Conservation (phyloP, 2,797 vertebrate genomes). For the Ibycter americanus region DNA sequence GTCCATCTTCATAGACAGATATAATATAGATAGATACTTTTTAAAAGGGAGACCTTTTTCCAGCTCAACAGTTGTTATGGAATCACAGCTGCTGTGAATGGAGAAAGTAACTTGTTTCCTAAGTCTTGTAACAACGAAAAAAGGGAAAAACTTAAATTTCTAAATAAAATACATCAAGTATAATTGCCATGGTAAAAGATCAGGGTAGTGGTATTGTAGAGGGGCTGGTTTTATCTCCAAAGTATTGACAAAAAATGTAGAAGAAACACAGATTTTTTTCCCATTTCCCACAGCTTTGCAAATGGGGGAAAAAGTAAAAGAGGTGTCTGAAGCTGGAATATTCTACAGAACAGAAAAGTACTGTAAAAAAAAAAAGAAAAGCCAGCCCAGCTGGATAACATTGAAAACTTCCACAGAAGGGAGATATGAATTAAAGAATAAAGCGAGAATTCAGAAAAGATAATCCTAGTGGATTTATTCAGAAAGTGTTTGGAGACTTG, state of each 20-base stretch:
- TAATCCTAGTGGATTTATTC: background rate
- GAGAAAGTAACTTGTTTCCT: background rate
- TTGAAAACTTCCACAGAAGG: background rate
- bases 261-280: background rate
- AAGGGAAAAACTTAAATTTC: background rate
- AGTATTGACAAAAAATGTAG: background rate
- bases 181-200: background rate
- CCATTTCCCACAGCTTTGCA: background rate
- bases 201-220: fast-evolving
- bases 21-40: background rate
- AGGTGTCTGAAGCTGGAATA: background rate
- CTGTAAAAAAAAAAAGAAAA: background rate
- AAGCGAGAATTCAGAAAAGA: background rate
- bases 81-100: background rate
- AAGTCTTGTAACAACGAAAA: background rate
- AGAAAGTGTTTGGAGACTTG: background rate
- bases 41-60: background rate
- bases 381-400: background rate
- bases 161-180: background rate
- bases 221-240: background rate
- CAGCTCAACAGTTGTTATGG: background rate
- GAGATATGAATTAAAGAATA: background rate
- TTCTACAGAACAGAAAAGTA: background rate
- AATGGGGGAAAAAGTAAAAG: background rate
- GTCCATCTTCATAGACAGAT: background rate